Evolutionary conservation across 2,888 invertebrate species (phyloP).

Genomic region (Athetis lepigone): DNA sequence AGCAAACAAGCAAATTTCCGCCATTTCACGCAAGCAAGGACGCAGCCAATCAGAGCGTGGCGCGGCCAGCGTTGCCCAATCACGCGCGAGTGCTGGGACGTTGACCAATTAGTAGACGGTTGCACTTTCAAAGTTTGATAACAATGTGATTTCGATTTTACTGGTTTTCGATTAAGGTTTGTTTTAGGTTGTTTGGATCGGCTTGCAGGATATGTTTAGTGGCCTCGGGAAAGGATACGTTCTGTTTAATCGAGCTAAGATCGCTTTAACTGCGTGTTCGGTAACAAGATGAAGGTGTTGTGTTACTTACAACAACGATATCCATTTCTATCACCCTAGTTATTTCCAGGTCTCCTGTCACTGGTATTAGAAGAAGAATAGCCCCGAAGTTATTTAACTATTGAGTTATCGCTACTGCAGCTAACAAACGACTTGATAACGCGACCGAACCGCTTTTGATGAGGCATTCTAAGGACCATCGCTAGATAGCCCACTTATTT

Average conservation of each 20-base stretch:
- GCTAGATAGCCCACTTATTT: too few relatives aligned
- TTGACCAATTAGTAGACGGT: conserved; percentile 54
- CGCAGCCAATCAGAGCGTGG: conserved; percentile 79
- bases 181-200: conserved; percentile 9
- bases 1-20: conserved; percentile 41
- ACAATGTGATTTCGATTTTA: conserved; percentile 14
- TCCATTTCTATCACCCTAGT: too few relatives aligned
- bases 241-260: neutral
- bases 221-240: conserved; percentile 18
- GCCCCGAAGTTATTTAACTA: too few relatives aligned
- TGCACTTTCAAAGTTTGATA: conserved; percentile 46
- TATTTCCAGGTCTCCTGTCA: too few relatives aligned
- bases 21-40: conserved; percentile 64
- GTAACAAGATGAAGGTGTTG: neutral
- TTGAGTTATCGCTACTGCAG: too few relatives aligned
- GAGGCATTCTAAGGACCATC: too few relatives aligned
- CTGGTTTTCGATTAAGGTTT: conserved; percentile 9
- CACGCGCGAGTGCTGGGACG: conserved; percentile 44
- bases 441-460: too few relatives aligned
- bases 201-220: conserved; percentile 22
- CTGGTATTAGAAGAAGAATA: too few relatives aligned
- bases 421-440: too few relatives aligned
- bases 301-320: neutral
- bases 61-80: conserved; percentile 70
- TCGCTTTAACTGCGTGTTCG: conserved; percentile 20